These are phyloP conservation scores for Dryobota labecula DNA, from an alignment of 2,888 invertebrate species.

Conservation along the genomic window DNA sequence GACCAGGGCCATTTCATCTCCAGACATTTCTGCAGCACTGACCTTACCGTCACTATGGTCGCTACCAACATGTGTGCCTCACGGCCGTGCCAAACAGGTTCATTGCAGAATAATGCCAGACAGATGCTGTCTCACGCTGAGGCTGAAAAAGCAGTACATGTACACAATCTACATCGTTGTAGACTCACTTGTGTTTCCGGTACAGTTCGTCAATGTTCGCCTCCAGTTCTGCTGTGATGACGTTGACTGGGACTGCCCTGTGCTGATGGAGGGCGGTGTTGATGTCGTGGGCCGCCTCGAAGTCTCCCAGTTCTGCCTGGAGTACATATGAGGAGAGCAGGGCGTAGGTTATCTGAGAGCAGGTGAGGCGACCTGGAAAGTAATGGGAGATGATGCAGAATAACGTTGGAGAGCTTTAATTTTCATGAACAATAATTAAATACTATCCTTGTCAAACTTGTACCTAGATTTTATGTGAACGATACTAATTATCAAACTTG, in stretches of 20 bases:
- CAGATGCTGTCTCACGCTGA: too few species aligned
- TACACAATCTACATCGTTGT: background rate
- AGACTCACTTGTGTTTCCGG: constrained; percentile 94
- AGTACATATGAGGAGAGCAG: constrained; percentile 96
- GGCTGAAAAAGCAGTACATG: background rate
- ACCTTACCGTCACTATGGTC: background rate
- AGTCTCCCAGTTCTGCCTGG: constrained; percentile 99
- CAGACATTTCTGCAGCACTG: background rate
- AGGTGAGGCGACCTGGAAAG: constrained; percentile 95
- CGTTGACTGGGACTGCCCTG: constrained; percentile 95
- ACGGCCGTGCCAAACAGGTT: too few species aligned
- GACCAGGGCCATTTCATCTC: background rate
- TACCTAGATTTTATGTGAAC: too few species aligned
- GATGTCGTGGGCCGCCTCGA: constrained; percentile 92
- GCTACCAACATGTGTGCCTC: background rate
- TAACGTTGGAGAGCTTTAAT: too few species aligned
- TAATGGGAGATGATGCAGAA: background rate
- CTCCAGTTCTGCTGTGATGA: constrained; percentile 96
- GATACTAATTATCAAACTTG: too few species aligned
- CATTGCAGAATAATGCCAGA: too few species aligned
- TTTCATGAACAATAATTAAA: too few species aligned
- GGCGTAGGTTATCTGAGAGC: constrained; percentile 98
- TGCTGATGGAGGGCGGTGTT: constrained; percentile 88
- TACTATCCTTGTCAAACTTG: too few species aligned
- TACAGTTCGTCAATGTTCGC: constrained; percentile 98